Conservation (phyloP, 2,113 vertebrate genomes). For the Cyprinodon tularosa region DNA sequence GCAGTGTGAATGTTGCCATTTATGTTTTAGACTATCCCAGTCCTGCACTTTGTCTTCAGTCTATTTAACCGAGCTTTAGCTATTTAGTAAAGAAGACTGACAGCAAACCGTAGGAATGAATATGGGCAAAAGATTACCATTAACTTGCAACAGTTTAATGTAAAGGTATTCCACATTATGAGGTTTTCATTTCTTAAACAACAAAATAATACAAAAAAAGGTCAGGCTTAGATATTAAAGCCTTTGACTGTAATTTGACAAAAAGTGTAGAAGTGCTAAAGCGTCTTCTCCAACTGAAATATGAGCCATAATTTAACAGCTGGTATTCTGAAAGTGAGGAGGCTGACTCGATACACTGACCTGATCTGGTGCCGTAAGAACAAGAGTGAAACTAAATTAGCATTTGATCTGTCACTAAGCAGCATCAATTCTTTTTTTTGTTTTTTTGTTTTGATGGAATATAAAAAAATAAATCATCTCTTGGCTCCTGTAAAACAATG, state of each 20-base stretch:
- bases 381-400: neutral
- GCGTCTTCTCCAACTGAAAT: neutral
- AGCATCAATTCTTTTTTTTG: neutral
- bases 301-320: neutral
- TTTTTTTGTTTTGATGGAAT: too few species aligned
- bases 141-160: too few species aligned
- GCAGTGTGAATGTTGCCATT: too few species aligned
- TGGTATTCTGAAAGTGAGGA: neutral
- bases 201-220: too few species aligned
- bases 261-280: neutral
- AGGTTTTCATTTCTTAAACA: too few species aligned
- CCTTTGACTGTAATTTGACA: neutral
- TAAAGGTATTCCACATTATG: too few species aligned
- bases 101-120: neutral
- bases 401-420: neutral
- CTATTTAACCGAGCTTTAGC: neutral
- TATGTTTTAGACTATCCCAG: too few species aligned
- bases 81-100: neutral
- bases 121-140: too few species aligned
- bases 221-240: neutral
- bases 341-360: neutral
- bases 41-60: neutral
- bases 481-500: too few species aligned
- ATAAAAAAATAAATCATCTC: too few species aligned
- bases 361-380: neutral